Base-by-base conservation (phyloP, 2,113 vertebrate genomes). In the Centropus unirufus region DNA sequence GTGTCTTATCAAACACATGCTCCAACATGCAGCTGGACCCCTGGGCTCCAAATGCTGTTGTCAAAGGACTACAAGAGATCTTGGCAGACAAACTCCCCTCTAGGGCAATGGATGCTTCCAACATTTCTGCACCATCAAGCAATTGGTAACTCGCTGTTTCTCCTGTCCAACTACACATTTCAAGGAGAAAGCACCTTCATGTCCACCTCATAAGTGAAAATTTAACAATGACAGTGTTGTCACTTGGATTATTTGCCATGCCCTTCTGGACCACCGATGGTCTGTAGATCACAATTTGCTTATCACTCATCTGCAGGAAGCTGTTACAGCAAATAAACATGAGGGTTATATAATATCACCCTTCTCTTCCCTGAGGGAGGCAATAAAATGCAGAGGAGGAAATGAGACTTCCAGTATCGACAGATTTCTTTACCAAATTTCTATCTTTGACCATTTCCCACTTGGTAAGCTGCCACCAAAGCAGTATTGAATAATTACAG, bases 71-170 rank as follows among this genome's bases (percentile, higher is more conserved):
- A 51, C n/a, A 46, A 19, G 21, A 79, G 10, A 34, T 29, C 15
- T 74, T 72, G 82, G 22, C 27, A 70, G 46, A 61, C 36, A 47
- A 8, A 14, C 8, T 14, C 8, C 1, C 24, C 29, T 61, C 57
- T 14, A 57, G 6, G 10, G 14, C 21, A 70, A 23, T 1, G 2
- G 11, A 16, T 5, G 12, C 4, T 22, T 57, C 29, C 19, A 47
- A 57, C 72, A 42, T 26, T 63, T 40, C 58, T 29, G 52, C 26
- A 46, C 42, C 58, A n/a, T 47, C 20, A 34, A 34, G 36, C 6
- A 30, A 51, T 34, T 3, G 5, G 6, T 17, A 83, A 58, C 36
- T 63, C 23, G 14, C 23, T 0, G 0, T 32, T 63, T 63, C 47
- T 47, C 30, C 44, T 3, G 10, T 39, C 34, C 23, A 51, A 12